These are phyloP conservation scores for Himalopsyche tibetana DNA, from an alignment of 2,888 invertebrate species.

Conservation along the genomic window DNA sequence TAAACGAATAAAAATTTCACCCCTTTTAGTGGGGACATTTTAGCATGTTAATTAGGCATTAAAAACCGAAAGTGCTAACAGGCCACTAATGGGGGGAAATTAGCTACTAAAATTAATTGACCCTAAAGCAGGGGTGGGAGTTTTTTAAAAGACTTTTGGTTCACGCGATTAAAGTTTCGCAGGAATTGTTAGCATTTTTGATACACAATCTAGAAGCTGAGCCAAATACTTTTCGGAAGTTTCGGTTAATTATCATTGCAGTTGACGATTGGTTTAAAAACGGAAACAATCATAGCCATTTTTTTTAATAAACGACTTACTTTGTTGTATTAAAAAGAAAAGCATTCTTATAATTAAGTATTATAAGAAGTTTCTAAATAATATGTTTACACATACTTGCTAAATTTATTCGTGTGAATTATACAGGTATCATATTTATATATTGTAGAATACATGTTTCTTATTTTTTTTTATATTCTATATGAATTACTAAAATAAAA, in stretches of 20 bases:
- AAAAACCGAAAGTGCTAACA: constrained; percentile 32
- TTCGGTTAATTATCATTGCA: neutral
- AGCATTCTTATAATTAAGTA: too few species aligned
- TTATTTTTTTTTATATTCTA: too few species aligned
- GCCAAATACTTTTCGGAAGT: neutral
- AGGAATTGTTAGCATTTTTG: neutral
- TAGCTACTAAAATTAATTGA: constrained; percentile 38
- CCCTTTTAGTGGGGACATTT: neutral
- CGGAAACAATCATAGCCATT: neutral
- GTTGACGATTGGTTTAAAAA: neutral
- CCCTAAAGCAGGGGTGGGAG: neutral
- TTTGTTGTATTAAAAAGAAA: neutral
- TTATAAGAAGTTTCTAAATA: too few species aligned
- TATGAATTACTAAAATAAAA: too few species aligned
- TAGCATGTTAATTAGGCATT: constrained; percentile 14
- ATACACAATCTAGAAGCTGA: neutral
- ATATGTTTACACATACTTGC: too few species aligned
- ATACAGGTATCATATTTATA: too few species aligned
- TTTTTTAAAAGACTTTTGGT: constrained; percentile 10
- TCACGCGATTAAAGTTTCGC: neutral
- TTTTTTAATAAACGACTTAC: neutral
- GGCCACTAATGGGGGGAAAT: constrained; percentile 23
- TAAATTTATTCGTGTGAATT: too few species aligned
- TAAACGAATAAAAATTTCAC: neutral
- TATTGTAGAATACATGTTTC: too few species aligned